Evolutionary conservation across 2,888 invertebrate species (phyloP).

Genomic region (Eupithecia insigniata): DNA sequence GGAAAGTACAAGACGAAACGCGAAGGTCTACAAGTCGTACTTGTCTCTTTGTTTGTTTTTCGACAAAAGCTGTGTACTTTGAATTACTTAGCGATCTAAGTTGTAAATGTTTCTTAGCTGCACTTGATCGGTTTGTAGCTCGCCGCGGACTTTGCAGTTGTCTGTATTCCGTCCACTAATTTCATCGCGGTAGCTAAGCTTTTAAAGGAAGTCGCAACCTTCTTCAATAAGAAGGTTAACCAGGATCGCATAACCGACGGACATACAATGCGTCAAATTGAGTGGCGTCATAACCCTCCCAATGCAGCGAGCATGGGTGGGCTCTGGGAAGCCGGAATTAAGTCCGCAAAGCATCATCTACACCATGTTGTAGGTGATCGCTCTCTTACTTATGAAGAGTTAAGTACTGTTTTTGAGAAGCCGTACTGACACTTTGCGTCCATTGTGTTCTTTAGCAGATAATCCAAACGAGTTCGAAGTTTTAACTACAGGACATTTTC

Average conservation of each 20-base stretch:
- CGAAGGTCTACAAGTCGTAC: not conserved
- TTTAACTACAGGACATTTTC: conserved; percentile 1
- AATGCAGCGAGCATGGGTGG: conserved; percentile 7
- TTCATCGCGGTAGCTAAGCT: not conserved
- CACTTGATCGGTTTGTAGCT: conserved; percentile 2
- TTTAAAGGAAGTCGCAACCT: not conserved
- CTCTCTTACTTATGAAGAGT: not conserved
- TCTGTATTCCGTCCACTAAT: not conserved
- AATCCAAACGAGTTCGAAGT: conserved; percentile 13
- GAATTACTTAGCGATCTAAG: not conserved
- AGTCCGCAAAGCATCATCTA: conserved; percentile 6
- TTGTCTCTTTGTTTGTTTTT: conserved; percentile 2
- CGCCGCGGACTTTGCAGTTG: conserved; percentile 10
- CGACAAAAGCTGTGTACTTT: not conserved
- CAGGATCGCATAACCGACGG: conserved; percentile 1
- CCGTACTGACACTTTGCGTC: conserved; percentile 3
- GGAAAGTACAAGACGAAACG: not conserved
- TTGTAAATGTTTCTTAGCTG: conserved; percentile 9
- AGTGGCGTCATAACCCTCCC: conserved; percentile 2
- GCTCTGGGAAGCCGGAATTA: conserved; percentile 12
- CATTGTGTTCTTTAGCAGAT: conserved; percentile 6
- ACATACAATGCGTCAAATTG: not conserved
- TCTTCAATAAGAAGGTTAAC: conserved; percentile 1
- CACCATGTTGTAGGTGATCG: conserved; percentile 8
- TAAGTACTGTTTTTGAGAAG: not conserved